Percentiles rank a stretch among this genome's conserved stretches.
Evolutionary conservation across 2,888 invertebrate genomes (phyloP).

Genomic region (Dynastes hyllus): DNA sequence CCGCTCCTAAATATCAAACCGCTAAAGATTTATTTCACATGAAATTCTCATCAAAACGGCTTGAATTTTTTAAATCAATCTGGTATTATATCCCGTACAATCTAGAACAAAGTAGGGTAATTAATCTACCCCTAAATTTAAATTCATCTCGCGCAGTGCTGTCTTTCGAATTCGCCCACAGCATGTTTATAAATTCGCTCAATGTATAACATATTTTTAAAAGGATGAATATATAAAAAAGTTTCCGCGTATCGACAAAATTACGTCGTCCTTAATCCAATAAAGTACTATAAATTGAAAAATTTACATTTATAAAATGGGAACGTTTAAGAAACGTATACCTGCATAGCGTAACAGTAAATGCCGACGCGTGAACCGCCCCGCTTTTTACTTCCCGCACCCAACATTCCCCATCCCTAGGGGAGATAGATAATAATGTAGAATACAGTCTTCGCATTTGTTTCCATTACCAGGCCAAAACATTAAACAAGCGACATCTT

Average conservation of each 20-base stretch:
- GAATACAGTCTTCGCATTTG: conserved; percentile 54
- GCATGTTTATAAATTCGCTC: too few relatives aligned
- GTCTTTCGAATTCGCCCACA: too few relatives aligned
- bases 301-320: conserved; percentile 44
- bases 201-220: conserved; percentile 31
- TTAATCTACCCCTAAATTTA: too few relatives aligned
- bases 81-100: too few relatives aligned
- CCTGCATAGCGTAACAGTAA: conserved; percentile 29
- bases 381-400: conserved; percentile 10
- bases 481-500: conserved; percentile 58
- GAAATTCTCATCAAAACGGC: too few relatives aligned
- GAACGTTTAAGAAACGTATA: conserved; percentile 36
- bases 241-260: conserved; percentile 38
- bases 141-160: too few relatives aligned
- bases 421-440: conserved; percentile 44
- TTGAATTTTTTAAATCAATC: too few relatives aligned
- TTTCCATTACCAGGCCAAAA: conserved; percentile 59
- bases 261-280: conserved; percentile 41
- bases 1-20: too few relatives aligned
- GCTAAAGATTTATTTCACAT: too few relatives aligned
- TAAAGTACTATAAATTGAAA: conserved; percentile 40
- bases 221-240: conserved; percentile 34
- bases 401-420: not conserved
- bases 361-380: conserved; percentile 19
- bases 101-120: too few relatives aligned